Evolutionary conservation across 2,113 vertebrate species (phyloP).

Genomic region (Pyrgilauda ruficollis): DNA sequence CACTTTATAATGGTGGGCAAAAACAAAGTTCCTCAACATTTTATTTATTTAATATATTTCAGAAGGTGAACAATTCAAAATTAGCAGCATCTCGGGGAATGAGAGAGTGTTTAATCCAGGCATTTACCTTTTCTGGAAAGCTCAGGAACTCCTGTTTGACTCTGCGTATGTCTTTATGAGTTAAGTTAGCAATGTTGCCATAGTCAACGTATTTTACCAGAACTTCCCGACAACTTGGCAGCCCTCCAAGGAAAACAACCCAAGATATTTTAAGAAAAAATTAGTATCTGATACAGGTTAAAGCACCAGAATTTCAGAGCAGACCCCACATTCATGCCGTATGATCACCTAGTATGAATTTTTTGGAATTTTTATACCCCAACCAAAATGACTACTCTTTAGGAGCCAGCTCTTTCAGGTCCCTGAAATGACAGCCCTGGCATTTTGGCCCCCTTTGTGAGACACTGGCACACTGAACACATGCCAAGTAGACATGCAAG

Average conservation of each 20-base stretch:
- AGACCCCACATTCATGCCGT: neutral
- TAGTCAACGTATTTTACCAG: conserved; percentile 86
- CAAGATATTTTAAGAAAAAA: neutral
- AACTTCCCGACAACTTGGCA: conserved; percentile 75
- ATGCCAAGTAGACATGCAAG: neutral
- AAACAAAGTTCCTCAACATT: neutral
- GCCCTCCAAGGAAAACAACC: conserved; percentile 69
- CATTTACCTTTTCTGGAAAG: conserved; percentile 83
- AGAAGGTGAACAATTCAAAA: neutral
- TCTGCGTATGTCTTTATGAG: conserved; percentile 78
- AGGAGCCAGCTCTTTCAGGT: neutral
- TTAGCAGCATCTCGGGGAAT: too few relatives aligned
- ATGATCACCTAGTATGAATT: fast-evolving
- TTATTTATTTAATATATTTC: neutral
- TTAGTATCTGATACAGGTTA: neutral
- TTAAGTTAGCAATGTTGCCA: conserved; percentile 77
- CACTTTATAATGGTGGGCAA: neutral
- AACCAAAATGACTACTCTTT: neutral
- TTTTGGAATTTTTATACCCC: neutral
- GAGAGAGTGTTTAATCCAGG: neutral
- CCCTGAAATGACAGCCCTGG: neutral
- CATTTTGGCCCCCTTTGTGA: neutral
- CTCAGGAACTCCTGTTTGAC: conserved; percentile 86
- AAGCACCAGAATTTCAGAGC: neutral
- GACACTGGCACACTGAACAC: neutral